Evolutionary conservation across 2,888 invertebrate genomes (phyloP), one percentile per base, ranked within the genome.

Genomic region (Bellardia bayeri): DNA sequence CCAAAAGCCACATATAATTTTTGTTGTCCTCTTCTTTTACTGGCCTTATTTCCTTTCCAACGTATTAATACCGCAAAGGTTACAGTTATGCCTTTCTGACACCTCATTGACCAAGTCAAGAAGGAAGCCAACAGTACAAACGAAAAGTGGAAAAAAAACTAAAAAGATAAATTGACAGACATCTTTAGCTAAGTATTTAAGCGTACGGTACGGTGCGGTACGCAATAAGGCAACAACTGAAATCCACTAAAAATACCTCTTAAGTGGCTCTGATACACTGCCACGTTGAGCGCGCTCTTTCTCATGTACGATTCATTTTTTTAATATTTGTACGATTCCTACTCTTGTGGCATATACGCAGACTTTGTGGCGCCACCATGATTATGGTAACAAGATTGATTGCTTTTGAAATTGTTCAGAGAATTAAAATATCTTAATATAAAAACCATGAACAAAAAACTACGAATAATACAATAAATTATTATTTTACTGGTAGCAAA

Each of bases 381-480:
- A 87, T 87, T 85, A 82, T 85, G 82, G 45, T 71, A 87, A 82
- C 58, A 85, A 87, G 87, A 87, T 85, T 79, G 85, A 87, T 87
- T 85, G 87, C 85, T 82, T 82, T 69, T 49, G 56, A 85, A 85
- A 85, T 82, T 87, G 85, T 85, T 87, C 42, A 54, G 85, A 82
- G 82, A 75, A 79, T 82, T 56, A 69, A 63, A 85, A 51, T 81
- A 72, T 75, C 64, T 54, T 42, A 40, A 68, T 84, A 63, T 33
- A 0, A 66, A 74, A 63, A 68, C n/a, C 13, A 71, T 42, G 13
- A 69, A 14, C 14, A 69, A 49, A 56, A 40, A 61, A 54, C n/a
- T 58, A 14, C n/a, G 42, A 61, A 54, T 51, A 45, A n/a, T 49
- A 14, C 23, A 54, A 68, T 37, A 68, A 81, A 68, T 75, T 40